phyloP scores from a whole-genome alignment of 2,113 vertebrate genomes.

The Sus scrofa region DNA sequence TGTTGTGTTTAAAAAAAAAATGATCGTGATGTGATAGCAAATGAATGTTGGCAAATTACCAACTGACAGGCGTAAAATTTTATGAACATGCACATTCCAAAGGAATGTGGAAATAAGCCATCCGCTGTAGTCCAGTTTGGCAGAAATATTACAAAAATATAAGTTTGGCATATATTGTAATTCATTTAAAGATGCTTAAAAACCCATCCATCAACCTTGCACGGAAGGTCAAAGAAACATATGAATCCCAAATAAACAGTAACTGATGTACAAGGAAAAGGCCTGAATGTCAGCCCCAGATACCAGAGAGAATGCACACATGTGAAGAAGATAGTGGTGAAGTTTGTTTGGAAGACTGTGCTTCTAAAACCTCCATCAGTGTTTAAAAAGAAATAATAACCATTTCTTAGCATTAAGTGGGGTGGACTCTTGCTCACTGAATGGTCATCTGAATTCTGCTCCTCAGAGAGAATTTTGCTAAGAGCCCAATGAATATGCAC shows the following conservation, averaged over 20 bases:
- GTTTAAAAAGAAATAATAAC: conserved; percentile 6
- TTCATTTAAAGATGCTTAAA: conserved; percentile 89
- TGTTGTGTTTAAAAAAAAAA: conserved; percentile 81
- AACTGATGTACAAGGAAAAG: conserved; percentile 64
- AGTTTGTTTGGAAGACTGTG: conserved; percentile 18
- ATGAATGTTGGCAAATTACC: conserved; percentile 91
- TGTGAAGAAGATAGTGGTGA: conserved; percentile 5
- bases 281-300: conserved; percentile 41
- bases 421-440: neutral
- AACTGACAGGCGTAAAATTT: conserved; percentile 91
- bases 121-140: conserved; percentile 86
- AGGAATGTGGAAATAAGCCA: conserved; percentile 86
- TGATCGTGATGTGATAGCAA: conserved; percentile 89
- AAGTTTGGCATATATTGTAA: conserved; percentile 88
- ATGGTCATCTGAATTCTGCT: neutral
- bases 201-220: conserved; percentile 84
- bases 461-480: conserved; percentile 16
- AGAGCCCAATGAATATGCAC: neutral
- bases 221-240: conserved; percentile 85
- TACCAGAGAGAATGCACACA: neutral
- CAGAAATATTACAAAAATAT: conserved; percentile 88
- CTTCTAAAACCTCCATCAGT: neutral
- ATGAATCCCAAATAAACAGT: conserved; percentile 73
- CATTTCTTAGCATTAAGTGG: neutral
- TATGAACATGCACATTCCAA: conserved; percentile 88